A percentile compares a stretch with the other conserved stretches of the same genome.
Conservation (phyloP, 2,113 vertebrate species). For the Triplophysa siluroides region DNA sequence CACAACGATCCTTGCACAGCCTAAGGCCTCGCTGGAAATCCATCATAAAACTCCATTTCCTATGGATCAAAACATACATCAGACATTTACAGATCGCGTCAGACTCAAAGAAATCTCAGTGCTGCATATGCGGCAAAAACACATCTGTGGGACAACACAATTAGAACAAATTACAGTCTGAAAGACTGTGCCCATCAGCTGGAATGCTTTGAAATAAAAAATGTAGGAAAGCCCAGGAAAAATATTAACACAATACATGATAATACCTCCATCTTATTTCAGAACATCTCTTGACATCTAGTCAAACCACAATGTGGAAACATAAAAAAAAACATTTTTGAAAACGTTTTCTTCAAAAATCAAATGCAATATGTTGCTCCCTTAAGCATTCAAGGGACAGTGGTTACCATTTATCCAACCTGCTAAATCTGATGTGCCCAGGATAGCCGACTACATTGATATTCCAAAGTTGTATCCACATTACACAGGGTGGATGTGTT, state of each 20-base stretch:
- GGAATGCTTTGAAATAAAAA: neutral
- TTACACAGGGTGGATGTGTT: conserved; percentile 17
- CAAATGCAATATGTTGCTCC: conserved; percentile 10
- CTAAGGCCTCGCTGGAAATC: conserved; percentile 50
- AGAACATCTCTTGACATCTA: neutral
- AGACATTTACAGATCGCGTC: conserved; percentile 20
- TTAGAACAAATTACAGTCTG: neutral
- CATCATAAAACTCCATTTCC: conserved; percentile 15
- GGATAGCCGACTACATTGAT: conserved; percentile 8
- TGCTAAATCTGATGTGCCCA: conserved; percentile 13
- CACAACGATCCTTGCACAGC: conserved; percentile 28
- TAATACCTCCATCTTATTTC: neutral
- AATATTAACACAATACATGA: neutral
- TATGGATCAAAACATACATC: neutral
- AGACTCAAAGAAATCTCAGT: conserved; percentile 25
- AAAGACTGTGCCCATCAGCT: neutral
- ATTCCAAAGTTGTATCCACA: conserved; percentile 21
- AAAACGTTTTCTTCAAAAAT: neutral
- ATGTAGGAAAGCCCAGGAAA: neutral
- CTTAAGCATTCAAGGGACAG: neutral
- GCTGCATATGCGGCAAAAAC: neutral
- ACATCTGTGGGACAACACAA: neutral
- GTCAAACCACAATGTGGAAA: neutral
- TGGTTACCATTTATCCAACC: neutral
- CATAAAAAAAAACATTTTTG: neutral